These are phyloP conservation scores for Spheniscus mendiculus DNA, from an alignment of 2,113 vertebrate species.

Conservation along the genomic window DNA sequence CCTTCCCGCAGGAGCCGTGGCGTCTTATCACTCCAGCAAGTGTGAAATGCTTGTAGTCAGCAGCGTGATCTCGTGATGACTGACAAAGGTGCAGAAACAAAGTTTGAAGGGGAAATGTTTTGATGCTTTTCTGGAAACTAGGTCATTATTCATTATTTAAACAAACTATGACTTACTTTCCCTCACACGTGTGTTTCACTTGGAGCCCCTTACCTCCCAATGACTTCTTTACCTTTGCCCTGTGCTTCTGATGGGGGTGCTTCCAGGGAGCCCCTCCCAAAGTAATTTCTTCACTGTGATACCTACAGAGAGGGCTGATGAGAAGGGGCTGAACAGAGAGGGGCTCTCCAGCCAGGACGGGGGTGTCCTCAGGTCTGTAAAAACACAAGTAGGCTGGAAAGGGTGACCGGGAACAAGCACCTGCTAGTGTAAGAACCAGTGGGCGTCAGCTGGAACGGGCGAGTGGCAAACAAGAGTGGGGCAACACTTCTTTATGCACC, in stretches of 20 bases:
- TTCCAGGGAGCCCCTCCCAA: background rate
- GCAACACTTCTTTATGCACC: rapidly evolving
- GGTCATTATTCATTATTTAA: background rate
- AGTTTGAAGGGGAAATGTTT: background rate
- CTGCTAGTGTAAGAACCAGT: background rate
- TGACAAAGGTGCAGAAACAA: background rate
- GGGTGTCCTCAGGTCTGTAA: background rate
- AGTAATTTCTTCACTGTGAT: rapidly evolving
- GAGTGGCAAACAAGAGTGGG: background rate
- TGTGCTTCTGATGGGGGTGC: background rate
- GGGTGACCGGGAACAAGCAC: background rate
- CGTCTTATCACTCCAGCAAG: rapidly evolving
- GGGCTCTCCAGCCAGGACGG: rapidly evolving
- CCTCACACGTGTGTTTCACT: rapidly evolving
- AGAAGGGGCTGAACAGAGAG: background rate
- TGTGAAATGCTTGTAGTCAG: rapidly evolving
- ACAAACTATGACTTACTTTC: background rate
- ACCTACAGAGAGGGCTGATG: too few relatives aligned
- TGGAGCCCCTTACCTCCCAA: background rate
- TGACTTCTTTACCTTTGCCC: background rate
- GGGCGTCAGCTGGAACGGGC: background rate
- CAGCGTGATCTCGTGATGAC: rapidly evolving
- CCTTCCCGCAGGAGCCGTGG: background rate
- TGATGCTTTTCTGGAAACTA: background rate
- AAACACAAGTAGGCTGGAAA: background rate